Conservation (phyloP, 2,888 invertebrate genomes). For the Melanchra persicariae region DNA sequence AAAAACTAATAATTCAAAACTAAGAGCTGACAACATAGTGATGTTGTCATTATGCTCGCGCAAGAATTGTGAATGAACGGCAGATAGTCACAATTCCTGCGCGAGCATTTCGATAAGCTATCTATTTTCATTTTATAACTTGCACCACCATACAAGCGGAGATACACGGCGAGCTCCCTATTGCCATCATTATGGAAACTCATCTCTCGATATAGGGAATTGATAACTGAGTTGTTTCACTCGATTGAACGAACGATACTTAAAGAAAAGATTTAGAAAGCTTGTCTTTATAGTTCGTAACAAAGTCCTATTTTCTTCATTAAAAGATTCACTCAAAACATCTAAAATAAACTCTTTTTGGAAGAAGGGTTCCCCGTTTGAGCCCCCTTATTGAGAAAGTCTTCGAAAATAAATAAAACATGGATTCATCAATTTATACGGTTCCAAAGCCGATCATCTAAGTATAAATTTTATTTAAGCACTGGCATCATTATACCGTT, state of each 20-base stretch:
- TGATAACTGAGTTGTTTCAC: constrained; percentile 86
- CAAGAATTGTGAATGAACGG: too few species aligned
- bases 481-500: constrained; percentile 22
- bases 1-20: too few species aligned
- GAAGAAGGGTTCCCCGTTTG: constrained; percentile 25
- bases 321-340: constrained; percentile 8
- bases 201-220: constrained; percentile 86
- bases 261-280: constrained; percentile 65
- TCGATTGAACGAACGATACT: constrained; percentile 70
- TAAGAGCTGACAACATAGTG: not conserved
- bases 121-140: constrained; percentile 54
- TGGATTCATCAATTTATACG: constrained; percentile 49
- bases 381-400: constrained; percentile 35
- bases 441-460: constrained; percentile 35
- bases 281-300: constrained; percentile 42
- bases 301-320: constrained; percentile 15
- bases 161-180: constrained; percentile 75
- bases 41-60: too few species aligned
- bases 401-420: constrained; percentile 56
- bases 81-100: not conserved
- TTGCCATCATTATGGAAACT: constrained; percentile 89
- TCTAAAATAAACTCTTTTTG: constrained; percentile 6
- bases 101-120: not conserved
- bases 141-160: constrained; percentile 64
- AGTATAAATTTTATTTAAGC: constrained; percentile 34